These are phyloP conservation scores for Julus scanicus DNA, from an alignment of 2,888 invertebrate genomes.

Conservation along the genomic window DNA sequence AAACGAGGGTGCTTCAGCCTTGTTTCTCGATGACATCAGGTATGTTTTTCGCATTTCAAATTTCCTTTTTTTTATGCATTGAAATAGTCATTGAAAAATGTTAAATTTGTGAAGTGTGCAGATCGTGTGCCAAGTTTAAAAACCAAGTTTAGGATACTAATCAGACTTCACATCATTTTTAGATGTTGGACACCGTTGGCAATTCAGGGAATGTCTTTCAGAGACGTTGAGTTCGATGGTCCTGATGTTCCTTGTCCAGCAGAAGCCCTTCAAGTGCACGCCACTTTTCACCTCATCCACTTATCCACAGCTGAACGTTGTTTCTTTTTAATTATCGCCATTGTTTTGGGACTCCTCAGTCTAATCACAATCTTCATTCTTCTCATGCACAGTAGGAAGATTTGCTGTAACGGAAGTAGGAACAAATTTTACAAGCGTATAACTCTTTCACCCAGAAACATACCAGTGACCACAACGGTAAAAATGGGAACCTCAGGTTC, in stretches of 20 bases:
- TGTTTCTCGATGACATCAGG: constrained; percentile 31
- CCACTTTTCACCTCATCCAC: neutral
- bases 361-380: neutral
- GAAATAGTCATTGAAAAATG: neutral
- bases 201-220: constrained; percentile 1
- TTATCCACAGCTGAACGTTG: neutral
- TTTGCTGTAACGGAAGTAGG: neutral
- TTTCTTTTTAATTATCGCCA: neutral
- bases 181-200: constrained; percentile 27
- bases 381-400: neutral
- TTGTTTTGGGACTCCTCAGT: neutral
- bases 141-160: neutral
- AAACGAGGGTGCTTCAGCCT: neutral
- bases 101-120: too few relatives aligned
- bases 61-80: neutral
- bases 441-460: constrained; percentile 5
- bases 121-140: too few relatives aligned
- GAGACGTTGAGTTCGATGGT: constrained; percentile 43
- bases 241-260: constrained; percentile 31
- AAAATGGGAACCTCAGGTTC: constrained; percentile 4
- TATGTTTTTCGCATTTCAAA: neutral
- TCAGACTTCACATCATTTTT: neutral
- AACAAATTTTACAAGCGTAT: constrained; percentile 14
- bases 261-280: neutral
- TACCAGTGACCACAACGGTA: neutral